phyloP scores from a whole-genome alignment of 2,113 vertebrate species.

The Oncorhynchus mykiss region DNA sequence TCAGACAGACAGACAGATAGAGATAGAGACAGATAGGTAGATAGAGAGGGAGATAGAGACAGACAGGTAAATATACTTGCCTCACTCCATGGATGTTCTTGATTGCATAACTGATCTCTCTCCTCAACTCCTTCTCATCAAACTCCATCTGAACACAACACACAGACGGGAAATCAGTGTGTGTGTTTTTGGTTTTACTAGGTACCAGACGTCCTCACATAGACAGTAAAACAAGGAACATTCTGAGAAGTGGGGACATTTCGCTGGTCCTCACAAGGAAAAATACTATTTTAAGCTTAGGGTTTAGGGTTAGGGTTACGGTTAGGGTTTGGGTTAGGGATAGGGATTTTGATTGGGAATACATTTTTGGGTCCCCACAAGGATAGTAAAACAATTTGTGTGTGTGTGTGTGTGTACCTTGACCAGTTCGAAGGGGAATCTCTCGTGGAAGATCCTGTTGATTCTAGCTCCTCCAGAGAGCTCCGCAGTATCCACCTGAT shows the following conservation, averaged over 20 bases:
- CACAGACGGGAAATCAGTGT: background rate
- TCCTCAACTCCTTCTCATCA: slow-evolving; percentile 91
- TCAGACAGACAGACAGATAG: background rate
- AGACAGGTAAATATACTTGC: slow-evolving; percentile 71
- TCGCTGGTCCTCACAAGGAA: too few species aligned
- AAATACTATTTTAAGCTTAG: background rate
- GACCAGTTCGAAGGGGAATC: slow-evolving; percentile 93
- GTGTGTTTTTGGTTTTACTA: background rate
- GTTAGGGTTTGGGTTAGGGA: too few species aligned
- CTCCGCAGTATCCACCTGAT: slow-evolving; percentile 93
- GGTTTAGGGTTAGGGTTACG: too few species aligned
- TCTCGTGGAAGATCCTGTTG: slow-evolving; percentile 95
- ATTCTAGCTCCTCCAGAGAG: slow-evolving; percentile 93
- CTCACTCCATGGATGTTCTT: slow-evolving; percentile 98
- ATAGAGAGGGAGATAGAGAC: background rate
- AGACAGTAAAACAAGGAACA: background rate
- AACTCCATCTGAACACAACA: slow-evolving; percentile 87
- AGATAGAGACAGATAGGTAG: background rate
- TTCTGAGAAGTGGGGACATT: background rate
- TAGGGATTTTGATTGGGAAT: too few species aligned
- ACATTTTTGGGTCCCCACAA: too few species aligned
- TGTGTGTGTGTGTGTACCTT: slow-evolving; percentile 75
- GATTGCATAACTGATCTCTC: slow-evolving; percentile 97
- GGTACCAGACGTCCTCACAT: too few species aligned
- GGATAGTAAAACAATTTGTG: too few species aligned